Evolutionary conservation across 2,113 vertebrate genomes (phyloP).

Genomic region (Tetrao urogallus): DNA sequence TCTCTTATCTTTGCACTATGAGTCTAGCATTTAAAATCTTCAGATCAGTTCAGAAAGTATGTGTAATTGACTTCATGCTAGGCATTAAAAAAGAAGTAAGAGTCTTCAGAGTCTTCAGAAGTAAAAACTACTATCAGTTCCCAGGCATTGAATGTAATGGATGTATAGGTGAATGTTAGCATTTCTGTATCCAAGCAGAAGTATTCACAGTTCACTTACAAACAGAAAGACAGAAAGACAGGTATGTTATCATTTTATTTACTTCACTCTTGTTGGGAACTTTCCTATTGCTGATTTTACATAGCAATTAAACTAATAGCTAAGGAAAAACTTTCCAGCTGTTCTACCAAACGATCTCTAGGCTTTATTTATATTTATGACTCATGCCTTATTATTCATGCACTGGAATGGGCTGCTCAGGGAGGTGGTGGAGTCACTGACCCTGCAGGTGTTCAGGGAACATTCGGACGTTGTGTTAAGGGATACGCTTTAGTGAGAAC

Average conservation of each 20-base stretch:
- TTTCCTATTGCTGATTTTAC: not conserved
- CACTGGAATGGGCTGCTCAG: too few species aligned
- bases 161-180: fast-evolving
- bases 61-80: not conserved
- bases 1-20: not conserved
- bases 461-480: too few species aligned
- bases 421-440: too few species aligned
- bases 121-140: not conserved
- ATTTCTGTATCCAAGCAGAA: not conserved
- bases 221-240: not conserved
- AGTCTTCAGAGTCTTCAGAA: not conserved
- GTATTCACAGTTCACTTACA: not conserved
- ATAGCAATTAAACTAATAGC: not conserved
- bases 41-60: not conserved
- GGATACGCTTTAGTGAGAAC: too few species aligned
- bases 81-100: not conserved
- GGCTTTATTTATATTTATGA: not conserved
- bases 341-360: not conserved
- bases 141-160: not conserved
- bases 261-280: not conserved
- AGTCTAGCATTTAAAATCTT: not conserved
- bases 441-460: too few species aligned
- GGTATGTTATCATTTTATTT: not conserved
- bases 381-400: too few species aligned
- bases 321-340: not conserved